Base-by-base conservation (phyloP, 2,888 invertebrate species). In the Stramonita haemastoma region DNA sequence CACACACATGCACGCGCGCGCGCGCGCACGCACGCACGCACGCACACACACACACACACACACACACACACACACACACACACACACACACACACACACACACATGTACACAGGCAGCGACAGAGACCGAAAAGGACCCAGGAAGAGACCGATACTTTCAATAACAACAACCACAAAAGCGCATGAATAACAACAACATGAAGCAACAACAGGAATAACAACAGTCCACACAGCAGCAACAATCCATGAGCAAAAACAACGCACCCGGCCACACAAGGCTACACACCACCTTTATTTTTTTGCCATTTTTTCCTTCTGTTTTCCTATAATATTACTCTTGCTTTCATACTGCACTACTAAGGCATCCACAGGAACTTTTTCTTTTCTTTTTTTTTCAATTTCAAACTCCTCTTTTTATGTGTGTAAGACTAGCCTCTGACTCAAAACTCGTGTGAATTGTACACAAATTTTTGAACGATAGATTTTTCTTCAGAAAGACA, bases 11-110 rank as follows among this genome's bases (percentile, higher is more conserved):
- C 84, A 84, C 46, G 22, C 84, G 46, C 56, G 26, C 81, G 46
- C 84, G 2, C 84, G 46, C 84, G 5, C 84, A 56, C 84, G n/a
- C 56, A 56, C 84, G 22, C 56, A 22, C 84, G n/a, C 56, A 56
- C 84, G 22, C 36, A 60, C 60, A 29, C 15, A 83, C 11, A 29
- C 26, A 22, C 34, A 13, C 26, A 26, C 79, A 22, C 22, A 34
- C 26, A 22, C 22, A 22, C 11, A 22, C 79, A 73, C 1, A 8
- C 73, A 73, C 73, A 73, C 73, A 73, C 73, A 34, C 73, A 73
- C 73, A 73, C 73, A 73, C 73, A 73, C 73, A 73, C 73, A 73
- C 73, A 73, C 73, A 73, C 73, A 73, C 73, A 73, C 1, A 79
- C 34, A 32, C 13, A 79, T 13, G 11, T 32, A 79, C 13, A 15